Evolutionary conservation across 2,888 invertebrate genomes (phyloP).

Genomic region (Elegia similella): DNA sequence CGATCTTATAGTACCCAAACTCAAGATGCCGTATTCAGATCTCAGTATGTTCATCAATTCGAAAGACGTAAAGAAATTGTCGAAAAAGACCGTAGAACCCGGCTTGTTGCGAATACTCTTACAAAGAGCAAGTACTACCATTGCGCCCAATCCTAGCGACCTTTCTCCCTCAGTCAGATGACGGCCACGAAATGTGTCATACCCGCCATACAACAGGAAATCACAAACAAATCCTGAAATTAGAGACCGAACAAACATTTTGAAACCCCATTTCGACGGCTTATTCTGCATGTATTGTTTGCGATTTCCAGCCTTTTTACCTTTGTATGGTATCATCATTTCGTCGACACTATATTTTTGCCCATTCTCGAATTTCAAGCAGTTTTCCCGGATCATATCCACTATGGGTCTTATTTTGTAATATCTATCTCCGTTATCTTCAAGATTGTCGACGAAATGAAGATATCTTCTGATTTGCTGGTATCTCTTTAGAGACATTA

Average conservation of each 20-base stretch:
- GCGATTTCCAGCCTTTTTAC: no score
- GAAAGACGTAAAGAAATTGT: conserved; percentile 21
- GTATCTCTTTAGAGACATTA: not conserved
- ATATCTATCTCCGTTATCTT: not conserved
- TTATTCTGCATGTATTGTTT: no score
- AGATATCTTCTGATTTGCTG: not conserved
- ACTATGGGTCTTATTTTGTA: not conserved
- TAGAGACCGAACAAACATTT: no score
- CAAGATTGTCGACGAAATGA: not conserved
- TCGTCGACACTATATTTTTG: no score
- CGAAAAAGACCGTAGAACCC: not conserved
- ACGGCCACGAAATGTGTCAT: no score
- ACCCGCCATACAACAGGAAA: no score
- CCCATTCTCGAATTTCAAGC: not conserved
- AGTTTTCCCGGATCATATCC: not conserved
- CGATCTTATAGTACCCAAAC: conserved; percentile 18
- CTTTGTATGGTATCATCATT: no score
- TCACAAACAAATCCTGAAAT: no score
- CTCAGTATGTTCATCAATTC: conserved; percentile 16
- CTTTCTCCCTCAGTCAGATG: not conserved
- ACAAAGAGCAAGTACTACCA: not conserved
- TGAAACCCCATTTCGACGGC: no score
- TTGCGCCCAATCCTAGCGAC: not conserved
- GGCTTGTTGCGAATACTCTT: not conserved
- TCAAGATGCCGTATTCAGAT: conserved; percentile 17